A percentile compares a stretch with the other conserved stretches of the same genome.
Evolutionary conservation across 1,140 invertebrate species (phyloP).

Genomic region (Diorhabda elongata): DNA sequence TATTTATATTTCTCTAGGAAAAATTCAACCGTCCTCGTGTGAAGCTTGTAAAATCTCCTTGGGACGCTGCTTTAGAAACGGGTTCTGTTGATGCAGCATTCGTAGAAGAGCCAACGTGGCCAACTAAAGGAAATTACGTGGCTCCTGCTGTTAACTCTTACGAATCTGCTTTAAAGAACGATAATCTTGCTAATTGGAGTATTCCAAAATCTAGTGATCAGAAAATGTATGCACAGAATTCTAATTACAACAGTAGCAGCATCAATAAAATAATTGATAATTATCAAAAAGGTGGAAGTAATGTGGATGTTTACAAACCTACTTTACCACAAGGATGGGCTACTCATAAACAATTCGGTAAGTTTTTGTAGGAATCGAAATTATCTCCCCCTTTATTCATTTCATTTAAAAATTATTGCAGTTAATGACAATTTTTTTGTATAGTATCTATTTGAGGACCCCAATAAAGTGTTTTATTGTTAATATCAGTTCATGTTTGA

Average conservation of each 20-base stretch:
- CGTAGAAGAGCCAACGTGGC: conserved; percentile 47
- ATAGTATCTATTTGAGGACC: too few species aligned
- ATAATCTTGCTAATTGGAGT: conserved; percentile 41
- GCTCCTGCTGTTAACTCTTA: conserved; percentile 44
- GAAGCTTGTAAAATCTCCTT: conserved; percentile 64
- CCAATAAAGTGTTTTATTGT: too few species aligned
- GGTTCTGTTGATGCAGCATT: conserved; percentile 68
- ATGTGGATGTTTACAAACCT: conserved; percentile 50
- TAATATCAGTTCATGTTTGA: too few species aligned
- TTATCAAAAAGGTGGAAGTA: conserved; percentile 42
- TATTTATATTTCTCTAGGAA: conserved; percentile 46
- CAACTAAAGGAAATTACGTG: conserved; percentile 40
- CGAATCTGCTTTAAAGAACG: conserved; percentile 40
- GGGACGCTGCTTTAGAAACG: conserved; percentile 69
- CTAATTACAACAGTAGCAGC: conserved; percentile 45
- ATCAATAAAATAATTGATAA: conserved; percentile 46
- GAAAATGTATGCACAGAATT: conserved; percentile 43
- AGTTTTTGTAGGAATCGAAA: not conserved
- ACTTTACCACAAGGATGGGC: conserved; percentile 54
- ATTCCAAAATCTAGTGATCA: conserved; percentile 29
- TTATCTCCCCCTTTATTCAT: too few species aligned
- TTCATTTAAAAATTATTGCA: too few species aligned
- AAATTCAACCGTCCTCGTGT: conserved; percentile 57
- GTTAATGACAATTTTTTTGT: too few species aligned
- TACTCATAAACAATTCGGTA: conserved; percentile 28